These are phyloP conservation scores for Anthopleura xanthogrammica DNA, from an alignment of 92 coral and sea anemone species.

Conservation along the genomic window DNA sequence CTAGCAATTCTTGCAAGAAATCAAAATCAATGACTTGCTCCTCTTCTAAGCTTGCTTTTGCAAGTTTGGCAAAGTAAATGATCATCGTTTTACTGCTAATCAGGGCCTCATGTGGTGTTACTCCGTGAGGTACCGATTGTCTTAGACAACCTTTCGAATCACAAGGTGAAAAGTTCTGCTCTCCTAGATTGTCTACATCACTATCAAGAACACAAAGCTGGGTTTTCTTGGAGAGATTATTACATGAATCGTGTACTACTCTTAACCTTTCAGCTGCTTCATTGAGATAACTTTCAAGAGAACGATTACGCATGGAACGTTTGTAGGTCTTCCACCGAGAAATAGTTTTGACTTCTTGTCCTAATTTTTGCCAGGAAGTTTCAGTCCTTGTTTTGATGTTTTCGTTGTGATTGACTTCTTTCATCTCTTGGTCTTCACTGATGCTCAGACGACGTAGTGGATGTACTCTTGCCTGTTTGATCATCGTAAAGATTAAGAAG, in stretches of 20 bases:
- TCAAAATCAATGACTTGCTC: conserved; percentile 85
- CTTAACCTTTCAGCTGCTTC: conserved; percentile 13
- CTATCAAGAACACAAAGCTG: conserved; percentile 74
- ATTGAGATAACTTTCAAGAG: not conserved
- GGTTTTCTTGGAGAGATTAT: not conserved
- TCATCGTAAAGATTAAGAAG: conserved; percentile 34
- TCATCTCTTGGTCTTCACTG: conserved; percentile 46
- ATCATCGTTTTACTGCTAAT: conserved; percentile 76
- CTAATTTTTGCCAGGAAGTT: conserved; percentile 57
- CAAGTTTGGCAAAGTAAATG: conserved; percentile 92
- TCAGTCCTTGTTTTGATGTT: conserved; percentile 17
- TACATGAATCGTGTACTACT: not conserved
- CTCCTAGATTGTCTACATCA: conserved; percentile 79
- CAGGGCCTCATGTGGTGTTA: conserved; percentile 1
- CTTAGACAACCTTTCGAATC: conserved; percentile 30
- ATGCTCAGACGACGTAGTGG: conserved; percentile 46
- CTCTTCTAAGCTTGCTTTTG: conserved; percentile 61
- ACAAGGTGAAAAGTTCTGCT: conserved; percentile 41
- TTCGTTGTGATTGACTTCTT: conserved; percentile 42
- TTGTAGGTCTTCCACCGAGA: conserved; percentile 78
- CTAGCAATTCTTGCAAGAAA: conserved; percentile 66
- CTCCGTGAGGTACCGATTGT: not conserved
- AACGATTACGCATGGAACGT: conserved; percentile 56
- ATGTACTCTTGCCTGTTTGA: conserved; percentile 72
- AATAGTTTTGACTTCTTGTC: conserved; percentile 55